Evolutionary conservation across 2,888 invertebrate species (phyloP).

Genomic region (Xanthia togata): DNA sequence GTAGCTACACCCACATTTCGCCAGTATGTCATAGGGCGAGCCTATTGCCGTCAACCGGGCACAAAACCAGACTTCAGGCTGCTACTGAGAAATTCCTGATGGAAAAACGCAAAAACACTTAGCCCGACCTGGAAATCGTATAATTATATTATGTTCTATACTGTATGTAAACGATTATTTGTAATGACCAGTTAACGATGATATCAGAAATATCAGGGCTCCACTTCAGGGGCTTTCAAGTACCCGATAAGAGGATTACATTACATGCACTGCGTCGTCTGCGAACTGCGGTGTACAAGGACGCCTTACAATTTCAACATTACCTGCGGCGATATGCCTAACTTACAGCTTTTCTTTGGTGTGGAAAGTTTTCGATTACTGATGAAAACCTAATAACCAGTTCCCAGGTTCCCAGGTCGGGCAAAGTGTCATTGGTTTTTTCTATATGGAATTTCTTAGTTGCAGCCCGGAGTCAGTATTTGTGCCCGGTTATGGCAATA

Average conservation of each 20-base stretch:
- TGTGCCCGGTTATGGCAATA: too few species aligned
- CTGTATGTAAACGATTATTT: too few species aligned
- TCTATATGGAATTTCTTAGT: too few species aligned
- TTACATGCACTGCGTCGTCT: not conserved
- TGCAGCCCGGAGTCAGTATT: too few species aligned
- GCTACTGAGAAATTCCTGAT: not conserved
- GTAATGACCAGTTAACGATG: not conserved
- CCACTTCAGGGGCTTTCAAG: slow-evolving; percentile 32
- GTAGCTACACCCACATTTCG: not conserved
- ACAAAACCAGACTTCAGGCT: not conserved
- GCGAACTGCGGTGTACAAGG: slow-evolving; percentile 19
- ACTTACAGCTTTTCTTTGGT: not conserved
- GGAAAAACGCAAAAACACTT: not conserved
- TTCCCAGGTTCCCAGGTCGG: too few species aligned
- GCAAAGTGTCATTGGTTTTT: too few species aligned
- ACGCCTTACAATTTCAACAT: slow-evolving; percentile 39
- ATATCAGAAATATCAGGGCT: not conserved
- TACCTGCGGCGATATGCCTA: not conserved
- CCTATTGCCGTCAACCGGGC: not conserved
- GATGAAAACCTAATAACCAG: not conserved
- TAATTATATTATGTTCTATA: too few species aligned
- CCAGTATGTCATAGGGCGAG: not conserved
- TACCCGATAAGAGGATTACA: slow-evolving; percentile 48
- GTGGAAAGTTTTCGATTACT: not conserved
- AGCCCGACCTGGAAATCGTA: not conserved